phyloP scores from a whole-genome alignment of 2,888 invertebrate genomes.

The Nomada lathburiana region DNA sequence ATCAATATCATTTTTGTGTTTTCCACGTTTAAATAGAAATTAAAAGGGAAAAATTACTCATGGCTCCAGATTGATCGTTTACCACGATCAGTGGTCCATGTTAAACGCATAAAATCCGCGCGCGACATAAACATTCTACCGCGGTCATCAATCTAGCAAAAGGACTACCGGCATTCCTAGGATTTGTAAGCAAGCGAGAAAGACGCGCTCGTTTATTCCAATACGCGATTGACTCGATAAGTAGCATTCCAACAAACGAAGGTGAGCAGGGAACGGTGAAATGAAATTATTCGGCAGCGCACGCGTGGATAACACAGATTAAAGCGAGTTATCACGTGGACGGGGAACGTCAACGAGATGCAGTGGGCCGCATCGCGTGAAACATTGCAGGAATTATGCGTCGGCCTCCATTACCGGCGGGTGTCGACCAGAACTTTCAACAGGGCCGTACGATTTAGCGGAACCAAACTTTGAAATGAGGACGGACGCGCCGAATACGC shows the following conservation, averaged over 20 bases:
- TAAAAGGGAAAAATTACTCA: background rate
- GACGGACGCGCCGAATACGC: conserved; percentile 59
- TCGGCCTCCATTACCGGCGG: conserved; percentile 48
- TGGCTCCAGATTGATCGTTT: conserved; percentile 1
- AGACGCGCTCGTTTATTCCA: conserved; percentile 12
- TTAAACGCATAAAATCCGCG: conserved; percentile 12
- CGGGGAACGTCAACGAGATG: conserved; percentile 36
- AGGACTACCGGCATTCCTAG: conserved; percentile 16
- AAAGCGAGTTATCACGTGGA: conserved; percentile 40
- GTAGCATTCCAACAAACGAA: no score
- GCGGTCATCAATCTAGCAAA: conserved; percentile 5
- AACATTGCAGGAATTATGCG: conserved; percentile 65
- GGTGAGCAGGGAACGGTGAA: background rate
- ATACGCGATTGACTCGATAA: conserved; percentile 19
- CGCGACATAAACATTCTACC: background rate
- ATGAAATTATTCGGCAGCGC: conserved; percentile 5
- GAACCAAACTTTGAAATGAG: conserved; percentile 63
- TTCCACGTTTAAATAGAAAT: background rate
- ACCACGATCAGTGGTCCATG: background rate
- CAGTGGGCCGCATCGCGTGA: conserved; percentile 44
- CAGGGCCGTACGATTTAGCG: conserved; percentile 56
- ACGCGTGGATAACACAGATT: conserved; percentile 25
- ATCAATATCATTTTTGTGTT: no score
- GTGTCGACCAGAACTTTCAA: conserved; percentile 61
- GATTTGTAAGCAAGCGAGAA: conserved; percentile 1